A percentile compares a stretch with the other conserved stretches of the same genome.
Conservation (phyloP, 1,140 invertebrate genomes). For the Panagrolaimus sp. region DNA sequence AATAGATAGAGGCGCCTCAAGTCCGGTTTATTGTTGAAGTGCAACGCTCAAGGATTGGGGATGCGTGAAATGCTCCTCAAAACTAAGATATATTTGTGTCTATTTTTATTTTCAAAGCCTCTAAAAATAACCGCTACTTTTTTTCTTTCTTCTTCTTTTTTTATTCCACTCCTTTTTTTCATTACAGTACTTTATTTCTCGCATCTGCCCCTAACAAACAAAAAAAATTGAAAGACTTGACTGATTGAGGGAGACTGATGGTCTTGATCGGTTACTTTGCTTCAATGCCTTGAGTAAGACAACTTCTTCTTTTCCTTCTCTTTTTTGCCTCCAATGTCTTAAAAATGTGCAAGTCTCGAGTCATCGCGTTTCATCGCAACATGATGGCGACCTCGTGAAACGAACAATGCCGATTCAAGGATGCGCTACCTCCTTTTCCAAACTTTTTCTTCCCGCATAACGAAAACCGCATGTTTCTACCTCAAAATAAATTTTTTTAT, state of each 20-base stretch:
- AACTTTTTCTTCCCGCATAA: constrained; percentile 7
- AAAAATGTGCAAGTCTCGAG: too few species aligned
- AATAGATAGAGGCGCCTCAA: constrained; percentile 10
- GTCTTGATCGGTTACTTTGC: constrained; percentile 6
- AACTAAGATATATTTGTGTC: background rate
- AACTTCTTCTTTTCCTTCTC: too few species aligned
- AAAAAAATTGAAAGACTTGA: too few species aligned
- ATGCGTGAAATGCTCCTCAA: constrained; percentile 19
- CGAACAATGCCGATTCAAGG: constrained; percentile 16
- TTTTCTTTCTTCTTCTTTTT: too few species aligned
- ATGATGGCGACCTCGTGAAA: constrained; percentile 3
- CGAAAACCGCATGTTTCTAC: constrained; percentile 7
- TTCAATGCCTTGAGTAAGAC: background rate
- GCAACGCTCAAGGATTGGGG: constrained; percentile 15
- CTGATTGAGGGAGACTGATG: too few species aligned
- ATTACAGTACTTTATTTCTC: too few species aligned
- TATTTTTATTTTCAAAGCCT: background rate
- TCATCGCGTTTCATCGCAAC: background rate
- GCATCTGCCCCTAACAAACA: too few species aligned
- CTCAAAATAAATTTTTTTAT: background rate
- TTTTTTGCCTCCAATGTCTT: too few species aligned
- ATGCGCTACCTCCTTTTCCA: constrained; percentile 10
- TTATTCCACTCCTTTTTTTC: too few species aligned
- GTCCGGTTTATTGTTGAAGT: constrained; percentile 19
- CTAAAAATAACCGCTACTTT: too few species aligned